These are phyloP conservation scores for Lithobates sylvaticus DNA, from an alignment of 2,797 vertebrate species.

Conservation along the genomic window DNA sequence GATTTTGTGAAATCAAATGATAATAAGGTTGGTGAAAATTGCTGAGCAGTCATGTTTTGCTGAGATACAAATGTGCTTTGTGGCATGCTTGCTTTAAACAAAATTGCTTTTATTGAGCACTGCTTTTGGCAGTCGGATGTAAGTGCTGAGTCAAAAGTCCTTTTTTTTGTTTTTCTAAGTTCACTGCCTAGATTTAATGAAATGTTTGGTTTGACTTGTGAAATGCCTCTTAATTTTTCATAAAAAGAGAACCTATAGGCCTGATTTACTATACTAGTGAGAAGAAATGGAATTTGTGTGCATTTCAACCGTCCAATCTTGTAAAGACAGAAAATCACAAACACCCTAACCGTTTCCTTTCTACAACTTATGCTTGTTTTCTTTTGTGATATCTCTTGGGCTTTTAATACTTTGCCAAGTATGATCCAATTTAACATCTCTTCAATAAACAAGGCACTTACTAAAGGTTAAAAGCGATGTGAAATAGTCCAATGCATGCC, in stretches of 20 bases:
- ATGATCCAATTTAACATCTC: neutral
- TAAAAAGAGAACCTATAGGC: neutral
- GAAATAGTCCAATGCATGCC: too few relatives aligned
- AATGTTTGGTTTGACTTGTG: conserved; percentile 29
- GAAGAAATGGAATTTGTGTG: neutral
- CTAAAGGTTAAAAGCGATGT: too few relatives aligned
- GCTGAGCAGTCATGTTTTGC: conserved; percentile 52
- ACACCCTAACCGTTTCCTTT: too few relatives aligned
- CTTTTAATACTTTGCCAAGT: too few relatives aligned
- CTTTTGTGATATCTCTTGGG: too few relatives aligned
- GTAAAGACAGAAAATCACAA: too few relatives aligned
- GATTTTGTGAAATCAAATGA: conserved; percentile 45
- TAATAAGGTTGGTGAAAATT: conserved; percentile 26
- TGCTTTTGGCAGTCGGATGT: conserved; percentile 41
- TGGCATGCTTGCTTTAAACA: conserved; percentile 48
- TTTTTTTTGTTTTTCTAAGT: conserved; percentile 22
- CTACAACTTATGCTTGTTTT: too few relatives aligned
- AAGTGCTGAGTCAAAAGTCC: conserved; percentile 48
- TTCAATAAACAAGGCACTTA: conserved; percentile 9
- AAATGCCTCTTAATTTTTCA: conserved; percentile 32
- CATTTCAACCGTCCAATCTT: too few relatives aligned
- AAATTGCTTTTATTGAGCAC: conserved; percentile 59
- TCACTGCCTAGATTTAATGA: conserved; percentile 21
- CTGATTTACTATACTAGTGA: neutral
- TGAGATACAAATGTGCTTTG: conserved; percentile 48